Evolutionary conservation across 2,797 vertebrate species (phyloP).

Genomic region (Falco cherrug): DNA sequence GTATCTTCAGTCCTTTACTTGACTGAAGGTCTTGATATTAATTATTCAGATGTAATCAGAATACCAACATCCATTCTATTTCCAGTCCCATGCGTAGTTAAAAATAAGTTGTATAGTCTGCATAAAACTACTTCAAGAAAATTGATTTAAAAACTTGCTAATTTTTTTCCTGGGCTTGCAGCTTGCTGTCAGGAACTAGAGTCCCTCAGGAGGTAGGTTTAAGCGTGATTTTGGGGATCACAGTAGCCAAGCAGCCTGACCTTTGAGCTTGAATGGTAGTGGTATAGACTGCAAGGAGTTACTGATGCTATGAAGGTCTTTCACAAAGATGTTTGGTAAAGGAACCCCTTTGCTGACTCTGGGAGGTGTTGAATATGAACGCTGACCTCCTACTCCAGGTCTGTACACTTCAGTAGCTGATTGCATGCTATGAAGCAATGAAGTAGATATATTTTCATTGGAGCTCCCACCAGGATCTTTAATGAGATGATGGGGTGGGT

Average conservation of each 20-base stretch:
- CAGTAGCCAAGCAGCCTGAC: background rate
- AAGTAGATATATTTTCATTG: background rate
- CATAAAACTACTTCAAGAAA: background rate
- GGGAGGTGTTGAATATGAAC: background rate
- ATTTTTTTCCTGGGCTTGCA: background rate
- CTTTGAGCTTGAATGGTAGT: background rate
- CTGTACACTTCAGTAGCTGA: fast-evolving
- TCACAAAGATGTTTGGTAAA: background rate
- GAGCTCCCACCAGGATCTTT: background rate
- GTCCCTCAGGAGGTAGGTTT: background rate
- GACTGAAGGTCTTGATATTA: background rate
- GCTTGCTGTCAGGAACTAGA: background rate
- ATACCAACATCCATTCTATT: background rate
- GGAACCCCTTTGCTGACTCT: background rate
- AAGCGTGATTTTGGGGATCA: background rate
- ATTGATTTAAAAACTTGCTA: background rate
- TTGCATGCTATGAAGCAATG: background rate
- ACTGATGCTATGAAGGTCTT: background rate
- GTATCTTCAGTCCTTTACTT: background rate
- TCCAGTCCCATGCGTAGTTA: background rate
- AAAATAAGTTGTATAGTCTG: background rate
- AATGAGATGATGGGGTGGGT: background rate
- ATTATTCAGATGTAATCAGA: background rate
- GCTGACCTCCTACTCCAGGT: background rate
- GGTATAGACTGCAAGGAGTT: background rate